phyloP scores from a whole-genome alignment of 2,888 invertebrate species.

The Shargacucullia verbasci region DNA sequence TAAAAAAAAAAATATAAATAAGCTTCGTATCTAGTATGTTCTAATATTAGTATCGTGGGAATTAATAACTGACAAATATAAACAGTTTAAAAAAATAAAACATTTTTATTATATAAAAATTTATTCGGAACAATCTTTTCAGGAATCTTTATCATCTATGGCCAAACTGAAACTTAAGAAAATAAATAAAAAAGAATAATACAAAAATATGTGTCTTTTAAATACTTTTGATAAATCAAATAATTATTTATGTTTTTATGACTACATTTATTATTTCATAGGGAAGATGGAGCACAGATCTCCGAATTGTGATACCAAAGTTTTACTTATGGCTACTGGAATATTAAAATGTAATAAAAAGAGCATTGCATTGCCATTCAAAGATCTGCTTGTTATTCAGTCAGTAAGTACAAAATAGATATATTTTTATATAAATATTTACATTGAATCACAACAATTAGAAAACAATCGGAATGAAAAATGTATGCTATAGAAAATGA shows the following conservation, averaged over 20 bases:
- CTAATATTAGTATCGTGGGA: not conserved
- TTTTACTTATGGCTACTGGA: constrained; percentile 55
- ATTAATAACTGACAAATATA: constrained; percentile 16
- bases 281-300: constrained; percentile 54
- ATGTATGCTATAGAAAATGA: constrained; percentile 56
- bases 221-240: constrained; percentile 61
- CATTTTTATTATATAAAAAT: constrained; percentile 72
- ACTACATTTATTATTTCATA: constrained; percentile 49
- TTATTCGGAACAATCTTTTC: constrained; percentile 79
- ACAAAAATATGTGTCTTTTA: constrained; percentile 85
- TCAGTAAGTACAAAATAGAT: constrained; percentile 82
- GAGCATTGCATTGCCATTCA: constrained; percentile 42
- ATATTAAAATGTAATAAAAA: constrained; percentile 49
- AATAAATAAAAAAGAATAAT: constrained; percentile 78
- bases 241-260: constrained; percentile 43
- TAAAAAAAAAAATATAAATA: not conserved
- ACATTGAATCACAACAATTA: constrained; percentile 75
- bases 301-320: constrained; percentile 48
- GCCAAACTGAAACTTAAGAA: constrained; percentile 68
- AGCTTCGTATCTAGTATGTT: too few species aligned
- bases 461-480: constrained; percentile 76
- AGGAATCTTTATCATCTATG: constrained; percentile 69
- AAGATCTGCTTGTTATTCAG: constrained; percentile 60
- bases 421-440: constrained; percentile 69
- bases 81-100: constrained; percentile 60